Percentiles rank a stretch among this genome's conserved stretches.
phyloP scores from a whole-genome alignment of 92 coral and sea anemone species.

The Blastomussa wellsi region DNA sequence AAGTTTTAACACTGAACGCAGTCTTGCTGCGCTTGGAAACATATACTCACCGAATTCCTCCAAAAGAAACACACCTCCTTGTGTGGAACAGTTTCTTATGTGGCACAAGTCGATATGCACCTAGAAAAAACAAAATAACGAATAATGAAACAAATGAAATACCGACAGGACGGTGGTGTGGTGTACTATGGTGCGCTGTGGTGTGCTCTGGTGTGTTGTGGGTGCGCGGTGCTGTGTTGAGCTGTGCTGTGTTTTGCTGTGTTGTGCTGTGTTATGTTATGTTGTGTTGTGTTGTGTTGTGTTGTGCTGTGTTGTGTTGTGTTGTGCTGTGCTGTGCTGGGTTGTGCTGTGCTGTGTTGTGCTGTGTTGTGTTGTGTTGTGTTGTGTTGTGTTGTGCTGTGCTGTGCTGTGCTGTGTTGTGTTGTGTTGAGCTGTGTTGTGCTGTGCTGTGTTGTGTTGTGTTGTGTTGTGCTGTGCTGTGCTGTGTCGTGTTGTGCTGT shows the following conservation, averaged over 20 bases:
- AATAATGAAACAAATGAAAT: not conserved
- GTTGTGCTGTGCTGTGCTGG: constrained; percentile 54
- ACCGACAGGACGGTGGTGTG: too few species aligned
- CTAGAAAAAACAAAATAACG: constrained; percentile 39
- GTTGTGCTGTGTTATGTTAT: too few species aligned
- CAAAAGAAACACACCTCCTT: constrained; percentile 88
- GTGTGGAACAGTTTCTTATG: constrained; percentile 97
- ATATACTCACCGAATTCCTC: constrained; percentile 89
- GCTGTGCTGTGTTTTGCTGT: too few species aligned
- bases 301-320: constrained; percentile 23
- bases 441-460: too few species aligned
- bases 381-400: constrained; percentile 43
- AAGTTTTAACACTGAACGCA: not conserved
- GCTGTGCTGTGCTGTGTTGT: constrained; percentile 33
- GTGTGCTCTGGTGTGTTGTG: too few species aligned
- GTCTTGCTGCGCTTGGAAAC: not conserved
- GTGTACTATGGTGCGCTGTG: too few species aligned
- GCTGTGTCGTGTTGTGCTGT: too few species aligned
- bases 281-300: too few species aligned
- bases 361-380: constrained; percentile 46
- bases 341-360: constrained; percentile 50
- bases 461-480: too few species aligned
- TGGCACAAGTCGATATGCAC: constrained; percentile 91
- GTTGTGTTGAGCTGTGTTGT: too few species aligned
- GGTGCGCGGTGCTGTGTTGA: too few species aligned